phyloP scores from a whole-genome alignment of 1,140 invertebrate species.

The Gyrodactylus salaris region DNA sequence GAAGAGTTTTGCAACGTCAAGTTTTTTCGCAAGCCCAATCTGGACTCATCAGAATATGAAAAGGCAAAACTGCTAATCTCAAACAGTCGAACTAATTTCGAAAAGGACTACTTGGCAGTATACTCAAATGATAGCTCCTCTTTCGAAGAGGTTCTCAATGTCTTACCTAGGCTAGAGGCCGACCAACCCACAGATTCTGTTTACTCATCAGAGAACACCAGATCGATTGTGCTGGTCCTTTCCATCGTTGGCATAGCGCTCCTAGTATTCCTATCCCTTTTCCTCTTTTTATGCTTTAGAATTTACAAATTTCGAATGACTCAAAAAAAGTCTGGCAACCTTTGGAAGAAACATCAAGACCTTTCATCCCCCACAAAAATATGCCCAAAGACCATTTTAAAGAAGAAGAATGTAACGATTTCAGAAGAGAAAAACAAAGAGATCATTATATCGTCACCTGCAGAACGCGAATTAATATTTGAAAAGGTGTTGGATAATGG shows the following conservation, averaged over 20 bases:
- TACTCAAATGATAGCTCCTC: not conserved
- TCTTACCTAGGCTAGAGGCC: not conserved
- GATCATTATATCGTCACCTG: no score
- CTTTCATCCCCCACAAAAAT: no score
- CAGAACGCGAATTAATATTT: no score
- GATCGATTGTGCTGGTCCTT: not conserved
- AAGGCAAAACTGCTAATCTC: not conserved
- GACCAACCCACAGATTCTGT: not conserved
- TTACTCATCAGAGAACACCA: not conserved
- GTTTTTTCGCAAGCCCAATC: not conserved
- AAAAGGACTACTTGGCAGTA: not conserved
- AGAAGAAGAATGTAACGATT: no score
- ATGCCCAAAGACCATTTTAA: no score
- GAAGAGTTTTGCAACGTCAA: not conserved
- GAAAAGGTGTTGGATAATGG: no score
- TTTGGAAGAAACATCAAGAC: no score
- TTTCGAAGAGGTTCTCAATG: not conserved
- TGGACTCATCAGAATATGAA: not conserved
- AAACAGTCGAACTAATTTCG: not conserved
- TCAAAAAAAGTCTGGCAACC: no score
- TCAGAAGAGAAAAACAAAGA: no score
- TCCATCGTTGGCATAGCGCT: not conserved
- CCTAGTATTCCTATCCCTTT: not conserved
- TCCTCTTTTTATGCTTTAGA: no score
- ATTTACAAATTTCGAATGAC: no score